phyloP scores from a whole-genome alignment of 2,797 vertebrate species.

The Staurois parvus region DNA sequence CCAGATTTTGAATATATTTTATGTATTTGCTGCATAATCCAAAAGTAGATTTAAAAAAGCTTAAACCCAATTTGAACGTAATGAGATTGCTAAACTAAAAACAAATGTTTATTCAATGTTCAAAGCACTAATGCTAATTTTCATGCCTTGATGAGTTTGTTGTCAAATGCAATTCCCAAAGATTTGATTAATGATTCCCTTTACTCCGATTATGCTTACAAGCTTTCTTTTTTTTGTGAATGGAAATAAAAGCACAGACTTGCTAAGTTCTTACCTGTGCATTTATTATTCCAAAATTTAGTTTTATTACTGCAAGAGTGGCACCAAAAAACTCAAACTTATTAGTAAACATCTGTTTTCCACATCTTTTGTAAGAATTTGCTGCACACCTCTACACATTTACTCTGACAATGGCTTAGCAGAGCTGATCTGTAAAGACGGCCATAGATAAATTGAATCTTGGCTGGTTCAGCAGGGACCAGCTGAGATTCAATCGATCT shows the following conservation, averaged over 20 bases:
- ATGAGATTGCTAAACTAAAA: slow-evolving; percentile 37
- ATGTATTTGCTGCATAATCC: slow-evolving; percentile 15
- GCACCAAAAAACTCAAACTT: not conserved
- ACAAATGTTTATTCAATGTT: slow-evolving; percentile 45
- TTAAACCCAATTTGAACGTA: slow-evolving; percentile 45
- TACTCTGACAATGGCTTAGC: no score
- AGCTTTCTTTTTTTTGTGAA: not conserved
- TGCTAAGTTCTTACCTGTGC: not conserved
- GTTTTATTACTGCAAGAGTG: not conserved
- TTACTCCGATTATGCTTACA: slow-evolving; percentile 29
- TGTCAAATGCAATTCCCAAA: slow-evolving; percentile 47
- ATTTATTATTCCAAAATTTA: not conserved
- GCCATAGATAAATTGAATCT: no score
- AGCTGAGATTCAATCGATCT: no score
- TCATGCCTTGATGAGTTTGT: slow-evolving; percentile 23
- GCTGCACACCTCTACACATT: no score
- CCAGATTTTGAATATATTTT: slow-evolving; percentile 9
- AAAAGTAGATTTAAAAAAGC: slow-evolving; percentile 40
- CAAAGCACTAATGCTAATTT: slow-evolving; percentile 33
- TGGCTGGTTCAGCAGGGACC: no score
- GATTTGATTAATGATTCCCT: slow-evolving; percentile 36
- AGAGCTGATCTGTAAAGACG: no score
- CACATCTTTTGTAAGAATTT: no score
- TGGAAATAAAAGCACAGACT: not conserved
- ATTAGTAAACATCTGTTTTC: no score